phyloP scores from a whole-genome alignment of 2,888 invertebrate genomes.

The Papilio elwesi region DNA sequence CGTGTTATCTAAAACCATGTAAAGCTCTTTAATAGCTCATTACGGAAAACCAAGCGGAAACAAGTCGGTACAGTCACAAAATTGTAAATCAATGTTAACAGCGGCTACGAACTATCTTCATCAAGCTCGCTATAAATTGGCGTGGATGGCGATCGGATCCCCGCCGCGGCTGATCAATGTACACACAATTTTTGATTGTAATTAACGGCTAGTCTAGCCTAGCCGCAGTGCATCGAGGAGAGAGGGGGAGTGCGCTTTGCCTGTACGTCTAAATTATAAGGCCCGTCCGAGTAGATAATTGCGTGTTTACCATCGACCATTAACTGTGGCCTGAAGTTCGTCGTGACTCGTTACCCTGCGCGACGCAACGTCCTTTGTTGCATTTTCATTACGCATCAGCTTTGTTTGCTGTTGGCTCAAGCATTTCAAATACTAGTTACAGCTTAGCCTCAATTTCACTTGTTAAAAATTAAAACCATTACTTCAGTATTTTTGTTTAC shows the following conservation, averaged over 20 bases:
- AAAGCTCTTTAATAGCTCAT: slow-evolving; percentile 13
- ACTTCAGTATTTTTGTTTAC: no score
- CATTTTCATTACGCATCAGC: slow-evolving; percentile 34
- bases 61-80: slow-evolving; percentile 21
- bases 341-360: slow-evolving; percentile 70
- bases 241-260: slow-evolving; percentile 50
- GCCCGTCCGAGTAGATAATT: slow-evolving; percentile 62
- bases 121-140: slow-evolving; percentile 71
- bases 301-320: slow-evolving; percentile 64
- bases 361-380: slow-evolving; percentile 67
- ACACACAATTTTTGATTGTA: slow-evolving; percentile 69
- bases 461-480: no score
- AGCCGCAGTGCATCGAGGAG: not conserved
- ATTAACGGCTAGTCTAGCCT: no score
- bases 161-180: slow-evolving; percentile 68
- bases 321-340: slow-evolving; percentile 60
- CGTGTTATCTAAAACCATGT: slow-evolving; percentile 12
- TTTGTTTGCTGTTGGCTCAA: not conserved
- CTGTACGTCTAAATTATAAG: slow-evolving; percentile 63
- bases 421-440: not conserved
- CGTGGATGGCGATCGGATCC: slow-evolving; percentile 63
- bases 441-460: no score
- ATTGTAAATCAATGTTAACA: slow-evolving; percentile 29
- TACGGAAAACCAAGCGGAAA: slow-evolving; percentile 20
- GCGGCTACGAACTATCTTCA: slow-evolving; percentile 45